Conservation (phyloP, 2,888 invertebrate genomes). For the Ochropleura plecta region DNA sequence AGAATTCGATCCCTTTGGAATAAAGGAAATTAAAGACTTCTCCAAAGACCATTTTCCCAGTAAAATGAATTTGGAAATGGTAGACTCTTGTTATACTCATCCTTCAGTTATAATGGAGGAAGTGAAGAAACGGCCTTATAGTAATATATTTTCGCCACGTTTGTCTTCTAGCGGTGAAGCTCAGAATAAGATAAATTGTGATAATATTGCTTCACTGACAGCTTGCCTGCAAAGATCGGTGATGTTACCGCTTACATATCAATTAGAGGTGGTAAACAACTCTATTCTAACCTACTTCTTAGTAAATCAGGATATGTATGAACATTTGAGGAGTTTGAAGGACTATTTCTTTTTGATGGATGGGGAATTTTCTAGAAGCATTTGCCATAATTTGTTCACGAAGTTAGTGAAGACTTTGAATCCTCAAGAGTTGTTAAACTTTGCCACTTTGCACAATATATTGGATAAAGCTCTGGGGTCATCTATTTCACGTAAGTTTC, state of each 20-base stretch:
- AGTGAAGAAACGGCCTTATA: slow-evolving; percentile 84
- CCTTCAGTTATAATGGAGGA: slow-evolving; percentile 84
- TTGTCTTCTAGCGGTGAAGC: slow-evolving; percentile 74
- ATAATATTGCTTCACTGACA: slow-evolving; percentile 88
- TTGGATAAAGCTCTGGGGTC: slow-evolving; percentile 93
- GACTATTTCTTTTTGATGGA: slow-evolving; percentile 95
- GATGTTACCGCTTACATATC: slow-evolving; percentile 92
- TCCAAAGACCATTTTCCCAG: slow-evolving; percentile 77
- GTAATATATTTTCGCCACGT: slow-evolving; percentile 82
- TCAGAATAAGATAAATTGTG: slow-evolving; percentile 76
- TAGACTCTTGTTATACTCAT: slow-evolving; percentile 81
- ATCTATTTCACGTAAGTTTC: slow-evolving; percentile 91
- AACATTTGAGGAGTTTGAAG: slow-evolving; percentile 93
- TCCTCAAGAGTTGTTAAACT: slow-evolving; percentile 93
- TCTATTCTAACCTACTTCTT: slow-evolving; percentile 93
- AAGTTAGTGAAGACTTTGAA: slow-evolving; percentile 92
- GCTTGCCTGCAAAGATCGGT: slow-evolving; percentile 93
- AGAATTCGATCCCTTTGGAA: slow-evolving; percentile 86
- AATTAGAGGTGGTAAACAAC: slow-evolving; percentile 93
- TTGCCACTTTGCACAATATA: slow-evolving; percentile 92
- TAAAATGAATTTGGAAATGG: slow-evolving; percentile 77
- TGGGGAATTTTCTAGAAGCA: slow-evolving; percentile 94
- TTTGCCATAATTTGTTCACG: slow-evolving; percentile 93
- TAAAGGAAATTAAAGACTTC: slow-evolving; percentile 77
- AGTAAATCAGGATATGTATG: slow-evolving; percentile 92